Evolutionary conservation across 1,140 invertebrate genomes (phyloP), one percentile per base, ranked within the genome.

Genomic region (Pemphigus obesinymphae): DNA sequence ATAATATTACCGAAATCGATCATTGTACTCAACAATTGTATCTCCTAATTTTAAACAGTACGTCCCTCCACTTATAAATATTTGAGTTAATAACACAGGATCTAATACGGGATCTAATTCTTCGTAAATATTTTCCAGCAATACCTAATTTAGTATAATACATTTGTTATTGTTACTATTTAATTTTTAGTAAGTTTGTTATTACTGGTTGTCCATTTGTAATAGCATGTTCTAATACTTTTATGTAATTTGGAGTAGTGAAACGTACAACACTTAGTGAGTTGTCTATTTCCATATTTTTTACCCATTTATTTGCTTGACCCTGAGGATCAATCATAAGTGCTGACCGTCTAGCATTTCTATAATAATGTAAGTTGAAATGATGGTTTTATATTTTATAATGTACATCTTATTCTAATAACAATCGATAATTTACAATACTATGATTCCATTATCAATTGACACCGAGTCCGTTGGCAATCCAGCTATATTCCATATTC

Each of bases 321-420:
- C 91, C 92, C 89, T 98, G 96, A 0, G 96, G 96, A 88, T 98
- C 97, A 84, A 98, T 97, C 92, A 98, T 95, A 23, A 98, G 86
- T 0, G 96, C 94, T 92, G 95, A 98, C 72, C 95, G 90, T 84
- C 94, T 89, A 0, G 94, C 91, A 85, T 93, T 93, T 84, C 92
- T 89, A 87, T 0, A 6, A 6, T 20, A 31, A 80, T 31, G 26
- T 2, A 31, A 20, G 29, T 43, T 26, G 2, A 43, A 43, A 11
- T 10, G 3, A n/a, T 34, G 1, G 5, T 3, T 50, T 50, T 20
- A 20, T 15, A 66, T 23, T 37, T n/a, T 37, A 37, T 37, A 66
- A n/a, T 34, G 37, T 11, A 96, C 66, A 75, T 45, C n/a, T 13
- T n/a, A 75, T 82, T 29, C 29, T 31, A 2, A 43, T 82, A 82